A percentile compares a stretch with the other conserved stretches of the same genome.
These are phyloP conservation scores for Ceratoteleas bidentatus DNA, from an alignment of 1,140 invertebrate genomes.

Conservation along the genomic window DNA sequence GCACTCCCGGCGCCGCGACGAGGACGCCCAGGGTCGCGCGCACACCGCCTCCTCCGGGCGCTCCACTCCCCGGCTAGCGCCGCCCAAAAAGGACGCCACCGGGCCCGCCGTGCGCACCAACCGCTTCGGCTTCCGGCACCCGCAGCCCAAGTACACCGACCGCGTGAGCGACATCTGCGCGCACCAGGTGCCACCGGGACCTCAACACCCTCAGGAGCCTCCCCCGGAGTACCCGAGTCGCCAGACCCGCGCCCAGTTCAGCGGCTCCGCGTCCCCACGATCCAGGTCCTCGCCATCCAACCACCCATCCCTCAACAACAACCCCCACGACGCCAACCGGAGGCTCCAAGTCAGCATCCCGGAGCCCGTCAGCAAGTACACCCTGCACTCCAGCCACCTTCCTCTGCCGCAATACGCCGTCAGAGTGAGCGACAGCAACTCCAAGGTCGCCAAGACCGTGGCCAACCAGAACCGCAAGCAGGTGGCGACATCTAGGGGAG, in stretches of 20 bases:
- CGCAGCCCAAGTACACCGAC: constrained; percentile 77
- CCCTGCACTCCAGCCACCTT: constrained; percentile 87
- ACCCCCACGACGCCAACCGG: constrained; percentile 48
- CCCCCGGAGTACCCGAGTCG: constrained; percentile 9
- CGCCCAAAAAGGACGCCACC: constrained; percentile 81
- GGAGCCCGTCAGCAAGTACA: constrained; percentile 83
- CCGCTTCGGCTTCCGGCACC: constrained; percentile 81
- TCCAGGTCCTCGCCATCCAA: constrained; percentile 67
- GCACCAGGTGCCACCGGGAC: constrained; percentile 71
- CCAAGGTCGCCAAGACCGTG: constrained; percentile 87
- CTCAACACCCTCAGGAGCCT: constrained; percentile 67
- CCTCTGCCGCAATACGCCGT: constrained; percentile 88
- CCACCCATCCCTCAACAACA: constrained; percentile 56
- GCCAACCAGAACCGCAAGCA: constrained; percentile 83
- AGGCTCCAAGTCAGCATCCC: constrained; percentile 64
- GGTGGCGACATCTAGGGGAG: constrained; percentile 70
- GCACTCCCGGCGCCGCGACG: constrained; percentile 71
- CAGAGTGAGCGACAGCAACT: constrained; percentile 82
- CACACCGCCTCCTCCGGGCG: constrained; percentile 77
- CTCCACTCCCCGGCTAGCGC: constrained; percentile 80
- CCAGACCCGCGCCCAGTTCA: constrained; percentile 32
- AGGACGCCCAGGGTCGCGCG: constrained; percentile 63
- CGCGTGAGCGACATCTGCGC: constrained; percentile 79
- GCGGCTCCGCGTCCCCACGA: constrained; percentile 43
- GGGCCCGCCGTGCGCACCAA: constrained; percentile 77